Evolutionary conservation across 2,888 invertebrate species (phyloP), one percentile per base, ranked within the genome.

Genomic region (Plutella xylostella): DNA sequence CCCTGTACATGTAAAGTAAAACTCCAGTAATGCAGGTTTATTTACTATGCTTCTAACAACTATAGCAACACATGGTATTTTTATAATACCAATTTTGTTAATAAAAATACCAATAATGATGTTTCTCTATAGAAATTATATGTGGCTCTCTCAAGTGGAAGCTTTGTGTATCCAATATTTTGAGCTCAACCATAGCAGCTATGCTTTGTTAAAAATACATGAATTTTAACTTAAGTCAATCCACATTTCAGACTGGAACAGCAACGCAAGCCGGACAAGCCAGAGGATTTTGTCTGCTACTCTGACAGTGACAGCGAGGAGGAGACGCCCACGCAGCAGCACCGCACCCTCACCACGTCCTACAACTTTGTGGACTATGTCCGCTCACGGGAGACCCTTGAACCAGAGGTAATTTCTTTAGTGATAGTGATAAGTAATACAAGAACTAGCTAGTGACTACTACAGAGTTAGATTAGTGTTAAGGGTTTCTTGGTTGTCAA

Each of bases 231-330:
- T 30, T 30, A n/a, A n/a, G 4, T 7, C 33, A 14, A 55, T 11
- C 30, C 42, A 2, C 39, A 3, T 53, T 50, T 19, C 65, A 86
- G 89, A 53, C 70, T 90, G 59, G 93, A 93, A 63, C 88, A 91
- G 56, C 89, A 90, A 53, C 78, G 93, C 34, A 93, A 93, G 61
- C 90, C 94, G 0, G 94, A 94, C 54, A 94, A 94, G 61, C 93
- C 93, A 0, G 94, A 95, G 64, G 95, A 95, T 74, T 95, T 95
- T 76, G 92, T 95, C 9, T 92, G 92, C 51, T 95, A 95, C 62
- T 93, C 94, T 19, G 93, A 94, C 59, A 92, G 92, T 47, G 94
- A 94, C 52, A 94, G 93, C 48, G 94, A 94, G 51, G 93, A 93
- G 55, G 94, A 93, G 58, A 90, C 92, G 0, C 85, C 88, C 1